Evolutionary conservation across 1,140 invertebrate genomes (phyloP).

Genomic region (Dryas iulia): DNA sequence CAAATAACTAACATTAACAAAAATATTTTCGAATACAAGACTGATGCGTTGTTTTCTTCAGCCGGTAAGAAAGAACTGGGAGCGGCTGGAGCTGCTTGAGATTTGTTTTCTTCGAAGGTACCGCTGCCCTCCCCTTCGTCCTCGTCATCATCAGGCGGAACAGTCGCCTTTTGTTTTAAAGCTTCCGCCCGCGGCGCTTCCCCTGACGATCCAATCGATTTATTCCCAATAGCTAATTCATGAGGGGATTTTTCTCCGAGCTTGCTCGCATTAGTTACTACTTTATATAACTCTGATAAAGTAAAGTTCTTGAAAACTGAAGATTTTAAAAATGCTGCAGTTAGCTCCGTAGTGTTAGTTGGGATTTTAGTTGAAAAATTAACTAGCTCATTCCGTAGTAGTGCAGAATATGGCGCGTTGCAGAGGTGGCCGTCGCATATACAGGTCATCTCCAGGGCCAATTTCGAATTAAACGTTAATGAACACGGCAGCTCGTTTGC

Average conservation of each 20-base stretch:
- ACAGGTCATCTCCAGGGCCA: slow-evolving; percentile 50
- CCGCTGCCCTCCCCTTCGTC: slow-evolving; percentile 71
- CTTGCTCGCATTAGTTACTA: slow-evolving; percentile 25
- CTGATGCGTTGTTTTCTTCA: slow-evolving; percentile 47
- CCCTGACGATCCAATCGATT: slow-evolving; percentile 9
- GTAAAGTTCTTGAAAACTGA: slow-evolving; percentile 47
- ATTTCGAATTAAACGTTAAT: slow-evolving; percentile 40
- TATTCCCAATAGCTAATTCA: not conserved
- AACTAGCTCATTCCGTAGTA: slow-evolving; percentile 49
- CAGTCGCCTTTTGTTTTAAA: slow-evolving; percentile 59
- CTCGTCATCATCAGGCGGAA: slow-evolving; percentile 69
- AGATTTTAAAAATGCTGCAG: slow-evolving; percentile 51
- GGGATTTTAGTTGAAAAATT: slow-evolving; percentile 47
- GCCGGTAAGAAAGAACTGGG: slow-evolving; percentile 67
- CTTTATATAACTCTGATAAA: slow-evolving; percentile 34
- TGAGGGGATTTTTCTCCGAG: not conserved
- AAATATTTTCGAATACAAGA: not conserved
- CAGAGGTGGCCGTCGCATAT: slow-evolving; percentile 53
- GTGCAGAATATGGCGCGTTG: slow-evolving; percentile 52
- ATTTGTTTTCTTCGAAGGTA: slow-evolving; percentile 49
- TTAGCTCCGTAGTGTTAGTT: slow-evolving; percentile 43
- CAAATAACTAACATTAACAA: slow-evolving; percentile 23
- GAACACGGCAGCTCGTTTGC: slow-evolving; percentile 44
- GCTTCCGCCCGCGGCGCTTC: slow-evolving; percentile 50
- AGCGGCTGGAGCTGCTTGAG: slow-evolving; percentile 54